Evolutionary conservation across 2,113 vertebrate species (phyloP), one percentile per base, ranked within the genome.

Genomic region (Albula goreensis): DNA sequence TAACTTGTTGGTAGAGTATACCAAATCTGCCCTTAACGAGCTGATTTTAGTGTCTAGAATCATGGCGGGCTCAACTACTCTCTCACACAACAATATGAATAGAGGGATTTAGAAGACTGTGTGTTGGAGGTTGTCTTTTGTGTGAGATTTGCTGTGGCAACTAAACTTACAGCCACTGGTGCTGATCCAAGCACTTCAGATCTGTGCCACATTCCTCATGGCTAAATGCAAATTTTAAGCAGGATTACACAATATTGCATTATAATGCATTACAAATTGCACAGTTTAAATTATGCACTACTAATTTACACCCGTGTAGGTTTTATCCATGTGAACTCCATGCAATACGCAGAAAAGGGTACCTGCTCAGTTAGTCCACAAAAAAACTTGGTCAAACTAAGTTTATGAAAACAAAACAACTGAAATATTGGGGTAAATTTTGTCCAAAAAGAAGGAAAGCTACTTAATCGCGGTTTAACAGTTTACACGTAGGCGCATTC

Each of bases 41-140:
- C n/a, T 74, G n/a, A n/a, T 74, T 74, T n/a, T 74, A 31, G 22
- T 10, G n/a, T 31, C n/a, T 22, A 31, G 70, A 74, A n/a, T 2
- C 8, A n/a, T 13, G 51, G 63, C 25, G 66, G 53, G 25, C 31
- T 25, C 12, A 22, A 83, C 31, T 74, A 15, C 53, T 0, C 78
- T 78, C n/a, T 57, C 19, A 81, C 79, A 78, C 57, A 63, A 50
- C 63, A 25, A 84, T 84, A 50, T 90, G 86, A 93, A 91, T 91
- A 78, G 84, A 86, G 86, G 89, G 89, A 91, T 93, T 91, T 92
- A 88, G 85, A 83, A 87, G 91, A 85, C 92, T 89, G 90, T 31
- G 87, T 87, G 89, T 86, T 80, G 63, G 86, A 89, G 89, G 87
- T 87, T 19, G 84, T 88, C 91, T 90, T 92, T 94, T 93, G 93